Base-by-base conservation (phyloP, 2,888 invertebrate genomes). In the Platypus cylindrus region DNA sequence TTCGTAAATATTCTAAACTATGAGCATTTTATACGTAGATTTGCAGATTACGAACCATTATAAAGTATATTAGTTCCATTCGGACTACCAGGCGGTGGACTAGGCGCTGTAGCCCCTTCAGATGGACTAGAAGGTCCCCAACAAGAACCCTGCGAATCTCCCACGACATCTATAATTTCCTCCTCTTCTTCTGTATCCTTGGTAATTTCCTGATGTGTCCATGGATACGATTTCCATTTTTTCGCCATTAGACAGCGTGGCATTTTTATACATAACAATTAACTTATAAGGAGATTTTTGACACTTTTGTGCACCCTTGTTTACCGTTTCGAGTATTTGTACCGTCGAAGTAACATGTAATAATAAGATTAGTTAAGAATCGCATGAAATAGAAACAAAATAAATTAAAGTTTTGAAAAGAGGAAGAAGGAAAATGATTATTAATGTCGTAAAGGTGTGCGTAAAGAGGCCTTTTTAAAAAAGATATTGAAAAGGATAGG, bases 241-340 rank as follows among this genome's bases (percentile, higher is more conserved):
- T 89, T 89, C 58, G 89, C 87, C 86, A 89, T 89, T 66, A 89
- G 78, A 72, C 87, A 89, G 65, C 89, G 84, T 68, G 89, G 89
- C 89, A 89, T 89, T 30, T 40, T 43, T 29, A 30, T 30, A 43
- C 43, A 43, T 43, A 23, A 23, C 22, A 20, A 20, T 13, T 23
- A 20, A 32, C 14, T 23, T 16, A 4, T 24, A 3, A 9, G n/a
- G n/a, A n/a, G n/a, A n/a, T n/a, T n/a, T n/a, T 36, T 24, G 37
- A 23, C 22, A 22, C 11, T 36, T 26, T 28, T 32, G 30, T 13
- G 29, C 31, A 9, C 38, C 27, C 33, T 38, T n/a, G n/a, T n/a
- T n/a, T n/a, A n/a, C n/a, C n/a, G n/a, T n/a, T n/a, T n/a, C n/a
- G n/a, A n/a, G n/a, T n/a, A n/a, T n/a, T n/a, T n/a, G n/a, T n/a